A percentile compares a stretch with the other conserved stretches of the same genome.
Evolutionary conservation across 2,797 vertebrate genomes (phyloP).

Genomic region (Platyrinchus mystaceus): DNA sequence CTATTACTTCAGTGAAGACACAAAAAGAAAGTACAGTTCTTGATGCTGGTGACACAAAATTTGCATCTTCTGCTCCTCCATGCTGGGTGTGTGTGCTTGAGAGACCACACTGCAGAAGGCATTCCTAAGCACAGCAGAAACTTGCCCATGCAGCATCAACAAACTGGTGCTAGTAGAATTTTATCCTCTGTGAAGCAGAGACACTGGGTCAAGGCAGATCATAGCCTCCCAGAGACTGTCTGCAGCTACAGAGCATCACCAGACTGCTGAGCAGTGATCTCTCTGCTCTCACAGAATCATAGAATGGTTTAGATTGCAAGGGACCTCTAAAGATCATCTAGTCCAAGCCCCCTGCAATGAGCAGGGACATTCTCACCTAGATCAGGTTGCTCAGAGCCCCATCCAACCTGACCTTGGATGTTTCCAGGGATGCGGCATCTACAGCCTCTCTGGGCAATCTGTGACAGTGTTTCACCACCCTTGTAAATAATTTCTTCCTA

Average conservation of each 20-base stretch:
- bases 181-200: background rate
- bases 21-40: background rate
- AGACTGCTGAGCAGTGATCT: background rate
- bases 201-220: background rate
- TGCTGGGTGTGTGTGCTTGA: rapidly evolving
- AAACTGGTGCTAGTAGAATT: background rate
- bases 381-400: background rate
- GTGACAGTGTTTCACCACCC: background rate
- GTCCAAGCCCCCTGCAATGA: background rate
- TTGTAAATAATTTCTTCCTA: background rate
- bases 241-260: background rate
- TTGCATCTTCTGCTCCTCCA: background rate
- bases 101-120: background rate
- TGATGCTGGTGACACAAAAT: background rate
- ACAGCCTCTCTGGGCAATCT: background rate
- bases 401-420: background rate
- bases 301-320: background rate
- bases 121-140: background rate
- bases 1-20: background rate
- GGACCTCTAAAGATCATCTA: background rate
- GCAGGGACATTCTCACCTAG: background rate
- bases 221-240: background rate
- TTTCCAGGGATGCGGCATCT: background rate
- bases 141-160: background rate
- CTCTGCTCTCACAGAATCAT: background rate